Conservation (phyloP, 1,140 invertebrate genomes). For the Ips nitidus region DNA sequence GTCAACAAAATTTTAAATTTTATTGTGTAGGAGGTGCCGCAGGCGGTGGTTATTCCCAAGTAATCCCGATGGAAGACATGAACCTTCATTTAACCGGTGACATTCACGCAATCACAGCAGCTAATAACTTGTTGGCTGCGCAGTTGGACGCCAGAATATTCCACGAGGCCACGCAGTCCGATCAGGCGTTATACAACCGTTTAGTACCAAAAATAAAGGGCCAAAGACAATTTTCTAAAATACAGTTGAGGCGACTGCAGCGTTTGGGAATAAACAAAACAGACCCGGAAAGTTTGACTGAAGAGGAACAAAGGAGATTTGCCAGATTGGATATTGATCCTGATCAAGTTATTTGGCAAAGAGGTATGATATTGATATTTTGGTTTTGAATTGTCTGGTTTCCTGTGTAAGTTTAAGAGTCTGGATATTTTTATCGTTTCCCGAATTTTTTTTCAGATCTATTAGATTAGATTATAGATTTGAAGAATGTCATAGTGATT, state of each 20-base stretch:
- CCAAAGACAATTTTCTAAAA: slow-evolving; percentile 76
- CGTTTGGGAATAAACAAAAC: slow-evolving; percentile 87
- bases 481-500: too few relatives aligned
- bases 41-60: slow-evolving; percentile 81
- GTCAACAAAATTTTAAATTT: not conserved
- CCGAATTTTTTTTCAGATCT: too few relatives aligned
- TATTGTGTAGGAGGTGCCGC: slow-evolving; percentile 39
- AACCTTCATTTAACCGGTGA: slow-evolving; percentile 99
- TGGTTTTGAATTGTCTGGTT: not conserved
- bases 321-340: slow-evolving; percentile 90
- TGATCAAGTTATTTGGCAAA: slow-evolving; percentile 87
- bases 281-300: slow-evolving; percentile 78
- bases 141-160: slow-evolving; percentile 94
- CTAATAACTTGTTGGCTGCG: slow-evolving; percentile 96
- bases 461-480: too few relatives aligned
- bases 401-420: not conserved
- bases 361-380: slow-evolving; percentile 62
- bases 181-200: slow-evolving; percentile 83
- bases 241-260: slow-evolving; percentile 77
- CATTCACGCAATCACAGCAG: slow-evolving; percentile 96
- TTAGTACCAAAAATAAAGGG: slow-evolving; percentile 82
- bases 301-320: slow-evolving; percentile 80
- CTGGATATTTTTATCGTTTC: too few relatives aligned
- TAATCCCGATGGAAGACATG: slow-evolving; percentile 99
- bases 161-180: slow-evolving; percentile 89